Conservation (phyloP, 1,140 invertebrate genomes). For the Hydropsyche tenuis region DNA sequence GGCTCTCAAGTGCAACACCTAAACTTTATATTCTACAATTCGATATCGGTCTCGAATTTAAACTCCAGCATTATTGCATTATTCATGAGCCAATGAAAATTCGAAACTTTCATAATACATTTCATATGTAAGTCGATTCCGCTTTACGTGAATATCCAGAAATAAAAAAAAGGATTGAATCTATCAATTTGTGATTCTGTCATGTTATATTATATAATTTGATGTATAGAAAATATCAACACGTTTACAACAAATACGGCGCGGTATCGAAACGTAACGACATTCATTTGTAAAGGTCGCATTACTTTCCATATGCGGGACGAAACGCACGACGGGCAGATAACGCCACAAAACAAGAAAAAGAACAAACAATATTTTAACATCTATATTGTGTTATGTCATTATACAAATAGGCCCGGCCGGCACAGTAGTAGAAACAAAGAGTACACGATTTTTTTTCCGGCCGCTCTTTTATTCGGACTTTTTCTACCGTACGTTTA, state of each 20-base stretch:
- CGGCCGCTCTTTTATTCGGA: too few species aligned
- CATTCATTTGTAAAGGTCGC: background rate
- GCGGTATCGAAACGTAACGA: background rate
- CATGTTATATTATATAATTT: too few species aligned
- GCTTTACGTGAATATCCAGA: too few species aligned
- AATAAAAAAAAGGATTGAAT: too few species aligned
- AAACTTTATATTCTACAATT: slow-evolving; percentile 10
- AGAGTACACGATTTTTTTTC: slow-evolving; percentile 29
- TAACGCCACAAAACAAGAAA: background rate
- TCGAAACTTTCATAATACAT: too few species aligned
- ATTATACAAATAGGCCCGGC: slow-evolving; percentile 36
- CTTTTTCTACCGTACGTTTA: too few species aligned
- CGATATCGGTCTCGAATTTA: background rate
- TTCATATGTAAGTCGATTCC: too few species aligned
- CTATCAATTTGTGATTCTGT: too few species aligned
- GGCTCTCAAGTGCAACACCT: slow-evolving; percentile 25
- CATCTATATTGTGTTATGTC: slow-evolving; percentile 38
- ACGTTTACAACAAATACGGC: background rate
- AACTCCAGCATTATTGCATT: too few species aligned
- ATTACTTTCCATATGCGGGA: background rate
- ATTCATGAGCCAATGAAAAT: too few species aligned
- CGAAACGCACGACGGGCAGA: background rate
- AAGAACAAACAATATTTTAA: slow-evolving; percentile 13
- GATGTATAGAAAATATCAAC: too few species aligned
- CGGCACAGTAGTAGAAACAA: slow-evolving; percentile 38